These are phyloP conservation scores for Rana temporaria DNA, from an alignment of 2,113 vertebrate species.

Conservation along the genomic window DNA sequence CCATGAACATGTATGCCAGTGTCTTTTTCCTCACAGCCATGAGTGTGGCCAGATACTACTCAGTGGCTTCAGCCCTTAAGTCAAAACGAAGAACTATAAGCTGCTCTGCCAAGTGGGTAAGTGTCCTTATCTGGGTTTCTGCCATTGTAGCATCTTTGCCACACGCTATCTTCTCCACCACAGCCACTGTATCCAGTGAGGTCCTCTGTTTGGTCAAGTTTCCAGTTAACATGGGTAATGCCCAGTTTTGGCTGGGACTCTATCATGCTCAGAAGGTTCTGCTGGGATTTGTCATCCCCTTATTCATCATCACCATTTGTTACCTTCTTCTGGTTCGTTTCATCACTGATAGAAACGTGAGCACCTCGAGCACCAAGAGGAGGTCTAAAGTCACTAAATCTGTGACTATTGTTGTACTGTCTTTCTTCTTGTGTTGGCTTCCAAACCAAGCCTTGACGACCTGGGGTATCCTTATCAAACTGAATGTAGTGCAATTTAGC, in stretches of 20 bases:
- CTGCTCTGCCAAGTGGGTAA: slow-evolving; percentile 79
- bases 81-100: slow-evolving; percentile 67
- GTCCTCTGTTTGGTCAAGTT: slow-evolving; percentile 92
- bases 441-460: slow-evolving; percentile 93
- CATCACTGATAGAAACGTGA: slow-evolving; percentile 80
- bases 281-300: slow-evolving; percentile 87
- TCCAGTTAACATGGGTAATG: slow-evolving; percentile 78
- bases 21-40: slow-evolving; percentile 98
- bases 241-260: slow-evolving; percentile 90
- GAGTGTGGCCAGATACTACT: slow-evolving; percentile 90
- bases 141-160: slow-evolving; percentile 87
- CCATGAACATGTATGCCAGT: slow-evolving; percentile 97
- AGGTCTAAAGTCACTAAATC: slow-evolving; percentile 93
- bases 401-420: slow-evolving; percentile 90
- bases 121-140: slow-evolving; percentile 80
- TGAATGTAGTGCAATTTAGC: slow-evolving; percentile 90
- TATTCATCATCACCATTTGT: slow-evolving; percentile 84
- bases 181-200: slow-evolving; percentile 81
- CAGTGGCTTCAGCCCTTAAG: slow-evolving; percentile 88
- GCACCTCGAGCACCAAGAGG: slow-evolving; percentile 77
- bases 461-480: slow-evolving; percentile 94
- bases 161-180: slow-evolving; percentile 90
- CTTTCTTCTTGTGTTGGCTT: slow-evolving; percentile 95
- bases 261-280: slow-evolving; percentile 93
- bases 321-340: slow-evolving; percentile 89